Evolutionary conservation across 2,113 vertebrate species (phyloP).

Genomic region (Macrotis lagotis): DNA sequence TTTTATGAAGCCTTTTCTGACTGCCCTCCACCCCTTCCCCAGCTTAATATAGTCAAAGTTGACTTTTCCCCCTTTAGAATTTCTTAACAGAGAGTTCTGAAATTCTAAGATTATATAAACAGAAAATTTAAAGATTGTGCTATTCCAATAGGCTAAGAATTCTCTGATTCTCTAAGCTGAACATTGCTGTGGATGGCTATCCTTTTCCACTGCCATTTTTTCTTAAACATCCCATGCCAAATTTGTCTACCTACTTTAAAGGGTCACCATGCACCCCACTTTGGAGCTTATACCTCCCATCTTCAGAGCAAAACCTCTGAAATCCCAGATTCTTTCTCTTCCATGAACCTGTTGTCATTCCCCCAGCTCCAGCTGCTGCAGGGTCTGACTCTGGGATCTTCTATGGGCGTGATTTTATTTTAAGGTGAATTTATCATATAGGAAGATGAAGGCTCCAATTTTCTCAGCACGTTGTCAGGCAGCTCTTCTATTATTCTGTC

Average conservation of each 20-base stretch:
- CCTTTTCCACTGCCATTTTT: not conserved
- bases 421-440: slow-evolving; percentile 75
- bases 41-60: not conserved
- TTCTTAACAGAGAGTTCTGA: too few species aligned
- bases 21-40: not conserved
- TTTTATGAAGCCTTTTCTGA: not conserved
- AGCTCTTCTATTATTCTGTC: slow-evolving; percentile 75
- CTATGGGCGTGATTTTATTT: slow-evolving; percentile 72
- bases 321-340: not conserved
- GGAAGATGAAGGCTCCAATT: slow-evolving; percentile 78
- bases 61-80: not conserved
- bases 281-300: not conserved
- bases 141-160: not conserved
- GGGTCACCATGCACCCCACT: not conserved
- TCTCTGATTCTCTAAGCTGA: not conserved
- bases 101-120: not conserved
- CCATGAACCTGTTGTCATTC: slow-evolving; percentile 19
- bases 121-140: not conserved
- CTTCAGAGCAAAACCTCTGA: not conserved
- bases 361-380: slow-evolving; percentile 58
- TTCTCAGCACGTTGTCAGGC: slow-evolving; percentile 79
- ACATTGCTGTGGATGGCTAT: not conserved
- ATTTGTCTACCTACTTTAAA: not conserved
- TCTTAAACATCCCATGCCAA: not conserved
- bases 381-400: slow-evolving; percentile 59